These are phyloP conservation scores for Oopsacas minuta DNA, from an alignment of 37 sponge, comb jelly and placozoan genomes.

Conservation along the genomic window DNA sequence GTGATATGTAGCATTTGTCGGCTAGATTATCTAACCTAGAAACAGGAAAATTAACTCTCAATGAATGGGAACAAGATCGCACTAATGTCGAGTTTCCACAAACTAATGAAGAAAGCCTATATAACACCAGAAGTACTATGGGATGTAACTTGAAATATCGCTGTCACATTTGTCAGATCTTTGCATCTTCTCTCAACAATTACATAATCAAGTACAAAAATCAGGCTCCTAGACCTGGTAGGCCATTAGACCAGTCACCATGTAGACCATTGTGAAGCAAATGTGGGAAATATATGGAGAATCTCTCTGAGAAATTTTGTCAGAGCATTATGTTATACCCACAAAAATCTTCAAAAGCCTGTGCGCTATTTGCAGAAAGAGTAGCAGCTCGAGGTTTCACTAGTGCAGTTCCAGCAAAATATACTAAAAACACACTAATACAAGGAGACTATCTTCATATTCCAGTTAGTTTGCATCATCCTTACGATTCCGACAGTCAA, in stretches of 20 bases:
- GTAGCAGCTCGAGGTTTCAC: slow-evolving; percentile 19
- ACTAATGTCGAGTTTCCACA: background rate
- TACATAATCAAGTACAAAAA: background rate
- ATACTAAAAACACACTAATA: slow-evolving; percentile 6
- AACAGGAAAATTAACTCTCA: slow-evolving; percentile 8
- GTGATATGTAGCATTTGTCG: slow-evolving; percentile 8
- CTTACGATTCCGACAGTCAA: background rate
- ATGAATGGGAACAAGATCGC: slow-evolving; percentile 9
- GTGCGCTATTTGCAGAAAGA: background rate
- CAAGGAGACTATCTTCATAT: background rate
- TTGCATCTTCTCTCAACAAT: background rate
- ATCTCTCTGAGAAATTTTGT: slow-evolving; percentile 1
- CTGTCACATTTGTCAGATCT: background rate
- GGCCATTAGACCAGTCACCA: slow-evolving; percentile 15
- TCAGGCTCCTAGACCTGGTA: slow-evolving; percentile 15
- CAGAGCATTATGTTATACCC: background rate
- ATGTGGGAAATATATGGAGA: slow-evolving; percentile 13
- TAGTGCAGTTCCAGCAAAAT: background rate
- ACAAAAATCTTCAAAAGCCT: background rate
- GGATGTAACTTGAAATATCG: background rate
- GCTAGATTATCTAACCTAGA: slow-evolving; percentile 12
- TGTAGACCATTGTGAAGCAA: slow-evolving; percentile 5
- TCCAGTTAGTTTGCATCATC: slow-evolving; percentile 1
- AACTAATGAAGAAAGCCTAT: background rate
- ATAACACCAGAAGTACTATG: background rate